Conservation (phyloP, 2,888 invertebrate genomes). For the Lepidocyrtinus sp. region DNA sequence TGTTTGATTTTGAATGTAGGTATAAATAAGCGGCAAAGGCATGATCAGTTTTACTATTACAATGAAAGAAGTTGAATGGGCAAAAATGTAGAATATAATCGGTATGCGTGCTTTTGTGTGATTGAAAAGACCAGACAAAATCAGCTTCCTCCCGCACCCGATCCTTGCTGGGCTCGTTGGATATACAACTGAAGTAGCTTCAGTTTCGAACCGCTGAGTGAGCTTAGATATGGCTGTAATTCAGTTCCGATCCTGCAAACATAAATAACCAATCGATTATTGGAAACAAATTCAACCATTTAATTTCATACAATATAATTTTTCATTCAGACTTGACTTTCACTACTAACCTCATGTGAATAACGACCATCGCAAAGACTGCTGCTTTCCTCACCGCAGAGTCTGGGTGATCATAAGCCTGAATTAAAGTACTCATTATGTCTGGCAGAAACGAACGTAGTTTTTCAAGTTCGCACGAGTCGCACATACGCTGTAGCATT, state of each 20-base stretch:
- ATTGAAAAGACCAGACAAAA: no score
- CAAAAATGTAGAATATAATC: slow-evolving; percentile 9
- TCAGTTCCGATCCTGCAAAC: slow-evolving; percentile 67
- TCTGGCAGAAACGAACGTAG: slow-evolving; percentile 67
- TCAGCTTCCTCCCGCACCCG: slow-evolving; percentile 58
- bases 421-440: slow-evolving; percentile 66
- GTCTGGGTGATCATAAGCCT: slow-evolving; percentile 93
- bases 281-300: no score
- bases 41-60: neutral
- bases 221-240: slow-evolving; percentile 81
- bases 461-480: slow-evolving; percentile 66
- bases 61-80: slow-evolving; percentile 7
- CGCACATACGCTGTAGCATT: slow-evolving; percentile 69
- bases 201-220: slow-evolving; percentile 90
- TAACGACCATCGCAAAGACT: slow-evolving; percentile 97
- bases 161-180: slow-evolving; percentile 76
- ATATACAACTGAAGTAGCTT: slow-evolving; percentile 87
- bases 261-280: slow-evolving; percentile 12
- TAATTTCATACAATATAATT: no score
- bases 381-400: slow-evolving; percentile 96
- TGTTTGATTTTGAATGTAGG: no score
- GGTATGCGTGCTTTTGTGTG: no score
- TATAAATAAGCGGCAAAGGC: slow-evolving; percentile 43
- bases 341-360: slow-evolving; percentile 80
- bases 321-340: neutral